Percentiles rank a stretch among this genome's conserved stretches.
These are phyloP conservation scores for Microctenopoma stevenorrisi DNA, from an alignment of 2,797 vertebrate species.

Conservation along the genomic window DNA sequence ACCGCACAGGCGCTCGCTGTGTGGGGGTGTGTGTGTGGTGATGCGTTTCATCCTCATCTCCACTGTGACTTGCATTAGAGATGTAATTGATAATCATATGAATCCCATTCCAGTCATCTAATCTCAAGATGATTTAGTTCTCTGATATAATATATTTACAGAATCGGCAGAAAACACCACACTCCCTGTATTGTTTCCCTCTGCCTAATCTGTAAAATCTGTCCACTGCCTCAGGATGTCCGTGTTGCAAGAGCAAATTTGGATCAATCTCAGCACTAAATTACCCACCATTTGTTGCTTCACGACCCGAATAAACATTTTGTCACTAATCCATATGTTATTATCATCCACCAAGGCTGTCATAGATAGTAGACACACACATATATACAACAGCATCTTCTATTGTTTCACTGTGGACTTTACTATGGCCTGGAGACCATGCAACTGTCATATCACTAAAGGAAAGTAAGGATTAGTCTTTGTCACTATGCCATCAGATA, in stretches of 20 bases:
- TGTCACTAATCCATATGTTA: conserved; percentile 78
- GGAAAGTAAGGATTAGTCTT: conserved; percentile 34
- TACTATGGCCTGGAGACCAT: conserved; percentile 60
- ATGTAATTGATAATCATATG: conserved; percentile 66
- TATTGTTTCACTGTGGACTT: conserved; percentile 66
- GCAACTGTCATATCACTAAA: conserved; percentile 47
- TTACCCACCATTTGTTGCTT: conserved; percentile 75
- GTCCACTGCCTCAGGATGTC: conserved; percentile 57
- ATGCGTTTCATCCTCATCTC: conserved; percentile 54
- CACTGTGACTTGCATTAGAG: conserved; percentile 51
- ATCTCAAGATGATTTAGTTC: conserved; percentile 42
- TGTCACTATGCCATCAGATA: conserved; percentile 35
- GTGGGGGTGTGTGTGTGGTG: conserved; percentile 39
- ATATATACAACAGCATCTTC: conserved; percentile 40
- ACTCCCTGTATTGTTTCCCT: conserved; percentile 27
- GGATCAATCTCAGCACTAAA: conserved; percentile 75
- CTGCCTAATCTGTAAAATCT: conserved; percentile 61
- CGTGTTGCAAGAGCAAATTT: conserved; percentile 62
- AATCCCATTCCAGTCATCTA: conserved; percentile 50
- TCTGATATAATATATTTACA: conserved; percentile 46
- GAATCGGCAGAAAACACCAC: conserved; percentile 31
- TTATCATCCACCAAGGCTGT: conserved; percentile 62
- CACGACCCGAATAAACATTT: conserved; percentile 72
- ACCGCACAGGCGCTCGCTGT: conserved; percentile 39
- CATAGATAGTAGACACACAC: conserved; percentile 46